Evolutionary conservation across 2,797 vertebrate genomes (phyloP), one percentile per base, ranked within the genome.

Genomic region (Falco cherrug): DNA sequence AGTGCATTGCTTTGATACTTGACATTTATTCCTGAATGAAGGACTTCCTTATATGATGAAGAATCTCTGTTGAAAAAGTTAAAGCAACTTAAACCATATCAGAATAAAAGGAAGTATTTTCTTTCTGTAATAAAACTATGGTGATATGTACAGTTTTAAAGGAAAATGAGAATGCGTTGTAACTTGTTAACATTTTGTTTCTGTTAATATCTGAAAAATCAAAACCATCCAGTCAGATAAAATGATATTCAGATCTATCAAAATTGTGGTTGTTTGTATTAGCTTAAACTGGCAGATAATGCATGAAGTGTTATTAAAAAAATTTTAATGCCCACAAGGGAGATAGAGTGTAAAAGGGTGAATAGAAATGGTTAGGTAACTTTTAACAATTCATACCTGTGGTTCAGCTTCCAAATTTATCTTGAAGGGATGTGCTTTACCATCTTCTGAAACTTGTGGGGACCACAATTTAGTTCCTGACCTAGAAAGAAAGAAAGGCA

Each of bases 331-430:
- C 92, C 57, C 21, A 22, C 5, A 59, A 70, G 28, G 24, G 67
- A 90, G 33, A 65, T 64, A 59, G 31, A 70, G 13, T 76, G 50
- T 65, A 60, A 87, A 93, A 83, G 79, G 10, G 15, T 5, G 14
- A 80, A 68, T 47, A 20, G 39, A 88, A 91, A 80, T 37, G 11
- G 4, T 54, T 71, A 54, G 41, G 20, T 84, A 53, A 81, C 35
- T 82, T 94, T 53, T 78, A 74, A 59, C 33, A 83, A 50, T 60
- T 95, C 98, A 87, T 98, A 99, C 99, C 99, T 99, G 99, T 91
- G 98, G 99, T 91, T 99, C 99, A 86, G 99, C 97, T 97, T 99
- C 99, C 94, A 99, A 97, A 96, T 99, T 99, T 92, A 99, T 97
- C 98, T 99, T 99, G 96, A 98, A 99, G 17, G 98, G 99, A 95